These are phyloP conservation scores for Crotalus viridis DNA, from an alignment of 2,113 vertebrate species.

Conservation along the genomic window DNA sequence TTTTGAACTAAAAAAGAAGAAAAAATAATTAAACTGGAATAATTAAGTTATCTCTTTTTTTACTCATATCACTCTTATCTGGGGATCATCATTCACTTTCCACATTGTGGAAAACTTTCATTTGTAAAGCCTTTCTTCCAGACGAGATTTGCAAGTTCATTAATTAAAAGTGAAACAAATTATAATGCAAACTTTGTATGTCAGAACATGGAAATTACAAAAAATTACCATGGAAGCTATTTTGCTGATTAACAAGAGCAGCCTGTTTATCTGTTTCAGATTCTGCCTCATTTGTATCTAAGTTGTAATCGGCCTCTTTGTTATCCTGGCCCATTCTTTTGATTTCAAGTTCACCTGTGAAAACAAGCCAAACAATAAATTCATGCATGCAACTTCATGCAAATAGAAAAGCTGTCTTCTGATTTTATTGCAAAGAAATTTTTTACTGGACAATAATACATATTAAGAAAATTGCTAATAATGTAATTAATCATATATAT, in stretches of 20 bases:
- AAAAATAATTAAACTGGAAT: neutral
- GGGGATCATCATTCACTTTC: neutral
- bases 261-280: constrained; percentile 90
- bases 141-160: neutral
- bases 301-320: constrained; percentile 75
- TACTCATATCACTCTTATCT: neutral
- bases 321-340: constrained; percentile 70
- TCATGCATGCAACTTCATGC: neutral
- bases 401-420: neutral
- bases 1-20: constrained; percentile 59
- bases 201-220: neutral
- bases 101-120: neutral
- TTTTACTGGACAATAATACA: neutral
- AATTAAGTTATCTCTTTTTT: neutral
- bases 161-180: neutral
- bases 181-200: neutral
- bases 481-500: neutral
- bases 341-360: constrained; percentile 48
- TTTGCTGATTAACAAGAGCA: constrained; percentile 74
- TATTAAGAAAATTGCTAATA: neutral
- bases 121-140: neutral
- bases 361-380: neutral
- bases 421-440: neutral
- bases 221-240: constrained; percentile 57
- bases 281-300: constrained; percentile 88